These are phyloP conservation scores for Plemyria rubiginata DNA, from an alignment of 2,888 invertebrate genomes.

Conservation along the genomic window DNA sequence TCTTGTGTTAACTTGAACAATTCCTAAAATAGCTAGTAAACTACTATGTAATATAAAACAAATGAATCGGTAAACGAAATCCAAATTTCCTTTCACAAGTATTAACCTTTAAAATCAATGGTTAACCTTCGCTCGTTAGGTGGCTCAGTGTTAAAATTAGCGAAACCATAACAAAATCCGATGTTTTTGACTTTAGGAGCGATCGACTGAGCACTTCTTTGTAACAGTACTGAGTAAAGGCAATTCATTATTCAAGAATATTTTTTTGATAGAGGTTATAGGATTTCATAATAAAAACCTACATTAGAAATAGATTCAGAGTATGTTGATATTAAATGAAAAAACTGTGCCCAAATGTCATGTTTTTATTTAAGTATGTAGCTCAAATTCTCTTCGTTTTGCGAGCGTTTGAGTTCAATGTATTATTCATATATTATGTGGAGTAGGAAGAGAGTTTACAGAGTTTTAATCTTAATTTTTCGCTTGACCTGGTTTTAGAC, in stretches of 20 bases:
- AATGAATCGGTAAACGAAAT: conserved; percentile 1
- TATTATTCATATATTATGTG: too few species aligned
- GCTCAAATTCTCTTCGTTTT: too few species aligned
- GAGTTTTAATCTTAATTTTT: conserved; percentile 19
- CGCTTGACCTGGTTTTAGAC: conserved; percentile 30
- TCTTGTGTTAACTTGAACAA: not conserved
- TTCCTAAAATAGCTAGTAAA: not conserved
- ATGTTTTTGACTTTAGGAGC: conserved; percentile 33
- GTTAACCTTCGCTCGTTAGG: conserved; percentile 38
- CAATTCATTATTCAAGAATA: not conserved
- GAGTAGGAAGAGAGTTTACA: not conserved
- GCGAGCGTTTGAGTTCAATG: too few species aligned
- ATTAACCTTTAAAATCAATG: conserved; percentile 30
- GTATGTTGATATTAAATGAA: too few species aligned
- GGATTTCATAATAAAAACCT: too few species aligned
- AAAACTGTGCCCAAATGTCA: too few species aligned
- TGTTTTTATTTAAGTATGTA: too few species aligned
- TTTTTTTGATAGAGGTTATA: not conserved
- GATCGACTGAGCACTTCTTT: conserved; percentile 22
- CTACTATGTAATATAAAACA: conserved; percentile 4
- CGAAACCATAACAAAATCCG: conserved; percentile 44
- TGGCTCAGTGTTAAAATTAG: conserved; percentile 45
- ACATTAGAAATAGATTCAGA: too few species aligned
- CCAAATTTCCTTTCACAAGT: conserved; percentile 10
- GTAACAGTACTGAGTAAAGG: not conserved